Base-by-base conservation (phyloP, 2,888 invertebrate species). In the Oscheius onirici region DNA sequence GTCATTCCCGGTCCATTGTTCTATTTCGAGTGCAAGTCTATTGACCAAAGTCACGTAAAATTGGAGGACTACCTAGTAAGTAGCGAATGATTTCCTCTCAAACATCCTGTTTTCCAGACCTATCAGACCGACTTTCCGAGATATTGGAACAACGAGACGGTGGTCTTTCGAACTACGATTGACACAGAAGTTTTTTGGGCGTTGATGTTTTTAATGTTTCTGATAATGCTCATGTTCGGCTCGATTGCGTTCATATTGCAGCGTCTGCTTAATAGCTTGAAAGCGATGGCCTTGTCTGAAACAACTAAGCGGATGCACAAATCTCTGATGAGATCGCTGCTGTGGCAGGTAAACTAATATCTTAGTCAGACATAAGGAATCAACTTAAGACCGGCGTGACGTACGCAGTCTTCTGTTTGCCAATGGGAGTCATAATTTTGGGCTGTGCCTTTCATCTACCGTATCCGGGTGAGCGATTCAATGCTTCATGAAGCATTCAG, bases 111-210 rank as follows among this genome's bases (percentile, higher is more conserved):
- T 26, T 61, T 61, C 20, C 28, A 63, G 63, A 22, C n/a, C n/a
- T 63, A 49, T 20, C 13, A 63, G 44, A 10, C 17, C 22, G 28
- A n/a, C 28, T 63, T 26, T 15, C 49, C 46, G 2, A 28, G 34
- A 10, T 63, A 24, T n/a, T 63, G 63, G 63, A 10, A 44, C 17
- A 17, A 46, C 8, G 26, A 46, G 17, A 63, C 63, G 5, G 63
- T 63, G 13, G 49, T 63, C 20, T 63, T 63, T 28, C 63, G 49
- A 24, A 60, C 60, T 1, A 40, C 60, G 0, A 43, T 60, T 22
- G 63, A 49, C 15, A 63, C 63, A 10, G 63, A 63, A 63, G 34
- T 63, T 8, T 63, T 63, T 26, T 46, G 46, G 49, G 63, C 63
- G 3, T 15, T 63, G 26, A 22, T 49, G 28, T 46, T 63, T 20